Conservation (phyloP, 2,113 vertebrate species). For the Pelecanoides urinatrix region DNA sequence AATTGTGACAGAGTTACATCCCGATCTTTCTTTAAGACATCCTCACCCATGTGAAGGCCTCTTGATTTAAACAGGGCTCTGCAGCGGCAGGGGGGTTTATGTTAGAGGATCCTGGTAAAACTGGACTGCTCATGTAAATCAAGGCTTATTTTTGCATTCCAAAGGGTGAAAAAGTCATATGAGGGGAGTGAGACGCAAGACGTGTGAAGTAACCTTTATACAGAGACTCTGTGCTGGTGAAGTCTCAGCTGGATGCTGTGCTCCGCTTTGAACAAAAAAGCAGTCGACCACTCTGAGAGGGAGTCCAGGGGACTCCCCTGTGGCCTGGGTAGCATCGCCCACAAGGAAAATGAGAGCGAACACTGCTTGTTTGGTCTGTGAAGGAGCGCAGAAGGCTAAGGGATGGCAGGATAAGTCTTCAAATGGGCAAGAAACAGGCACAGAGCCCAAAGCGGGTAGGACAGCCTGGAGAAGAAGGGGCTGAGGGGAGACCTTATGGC, state of each 20-base stretch:
- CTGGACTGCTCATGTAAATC: constrained; percentile 20
- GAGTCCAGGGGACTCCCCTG: neutral
- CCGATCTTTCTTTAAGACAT: constrained; percentile 17
- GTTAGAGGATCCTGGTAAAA: constrained; percentile 12
- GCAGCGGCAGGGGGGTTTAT: neutral
- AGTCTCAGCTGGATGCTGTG: neutral
- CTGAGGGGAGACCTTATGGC: no score
- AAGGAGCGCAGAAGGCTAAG: neutral
- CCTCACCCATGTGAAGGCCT: constrained; percentile 39
- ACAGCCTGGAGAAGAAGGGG: neutral
- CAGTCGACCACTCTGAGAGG: neutral
- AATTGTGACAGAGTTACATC: constrained; percentile 54
- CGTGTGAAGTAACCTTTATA: neutral
- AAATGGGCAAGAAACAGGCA: neutral
- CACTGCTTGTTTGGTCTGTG: neutral
- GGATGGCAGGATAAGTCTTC: neutral
- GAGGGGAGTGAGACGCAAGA: neutral
- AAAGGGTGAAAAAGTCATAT: neutral
- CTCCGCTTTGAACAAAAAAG: neutral
- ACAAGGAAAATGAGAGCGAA: neutral
- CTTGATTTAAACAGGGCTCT: constrained; percentile 50
- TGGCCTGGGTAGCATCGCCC: neutral
- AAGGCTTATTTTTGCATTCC: constrained; percentile 34
- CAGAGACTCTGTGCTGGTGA: neutral
- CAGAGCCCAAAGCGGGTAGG: neutral